Conservation (phyloP, 2,888 invertebrate genomes). For the Chrysolina oricalcia region DNA sequence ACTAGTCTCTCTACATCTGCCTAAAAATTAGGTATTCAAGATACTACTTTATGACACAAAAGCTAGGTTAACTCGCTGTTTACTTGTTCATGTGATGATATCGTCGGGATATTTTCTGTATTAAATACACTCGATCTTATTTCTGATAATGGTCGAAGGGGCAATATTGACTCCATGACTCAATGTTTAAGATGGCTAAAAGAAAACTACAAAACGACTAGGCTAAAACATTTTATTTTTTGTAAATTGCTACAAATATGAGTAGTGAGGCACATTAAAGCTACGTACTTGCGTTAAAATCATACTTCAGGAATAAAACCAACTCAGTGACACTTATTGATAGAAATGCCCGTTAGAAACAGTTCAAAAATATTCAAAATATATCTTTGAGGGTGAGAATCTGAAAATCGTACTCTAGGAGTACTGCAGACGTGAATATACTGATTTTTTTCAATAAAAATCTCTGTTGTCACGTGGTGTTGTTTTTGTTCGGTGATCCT, state of each 20-base stretch:
- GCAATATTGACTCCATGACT: slow-evolving; percentile 51
- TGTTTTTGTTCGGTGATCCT: slow-evolving; percentile 40
- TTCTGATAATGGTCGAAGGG: slow-evolving; percentile 57
- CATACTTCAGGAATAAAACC: neutral
- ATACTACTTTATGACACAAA: slow-evolving; percentile 8
- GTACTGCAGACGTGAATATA: neutral
- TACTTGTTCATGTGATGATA: slow-evolving; percentile 78
- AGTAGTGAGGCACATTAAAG: slow-evolving; percentile 18
- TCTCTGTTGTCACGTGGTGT: slow-evolving; percentile 42
- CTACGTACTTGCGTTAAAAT: slow-evolving; percentile 11
- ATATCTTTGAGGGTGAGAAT: neutral
- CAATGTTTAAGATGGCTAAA: neutral
- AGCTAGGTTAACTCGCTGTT: slow-evolving; percentile 47
- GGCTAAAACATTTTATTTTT: neutral
- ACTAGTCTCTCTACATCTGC: slow-evolving; percentile 76
- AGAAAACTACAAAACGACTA: neutral
- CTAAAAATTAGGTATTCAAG: slow-evolving; percentile 67
- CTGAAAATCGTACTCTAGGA: neutral
- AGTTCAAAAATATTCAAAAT: slow-evolving; percentile 24
- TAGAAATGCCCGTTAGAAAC: slow-evolving; percentile 1
- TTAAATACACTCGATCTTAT: slow-evolving; percentile 73
- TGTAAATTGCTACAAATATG: slow-evolving; percentile 14
- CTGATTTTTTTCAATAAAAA: neutral
- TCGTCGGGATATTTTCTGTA: slow-evolving; percentile 76
- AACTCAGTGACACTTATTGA: neutral